Base-by-base conservation (phyloP, 1,140 invertebrate species). In the Procambarus clarkii region DNA sequence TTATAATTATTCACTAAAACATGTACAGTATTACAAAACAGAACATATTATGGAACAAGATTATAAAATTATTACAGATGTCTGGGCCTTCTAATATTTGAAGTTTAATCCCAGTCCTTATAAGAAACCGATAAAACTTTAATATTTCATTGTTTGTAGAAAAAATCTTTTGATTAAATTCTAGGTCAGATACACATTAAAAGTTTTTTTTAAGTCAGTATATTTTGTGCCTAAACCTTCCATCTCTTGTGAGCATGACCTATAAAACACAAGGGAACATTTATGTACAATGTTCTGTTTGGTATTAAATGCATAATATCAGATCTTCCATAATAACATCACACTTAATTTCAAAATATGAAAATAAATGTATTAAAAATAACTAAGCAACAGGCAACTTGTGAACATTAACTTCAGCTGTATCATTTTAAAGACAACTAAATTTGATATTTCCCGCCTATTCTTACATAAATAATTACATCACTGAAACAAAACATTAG, bases 321-420 rank as follows among this genome's bases (percentile, higher is more conserved):
- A 91, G 88, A 91, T 91, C 88, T 91, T 91, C 88, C 88, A 91
- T 91, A 74, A 50, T 86, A 91, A 91, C 82, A 91, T 91, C 77
- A 85, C 48, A 85, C 88, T 91, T 85, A 81, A 91, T 91, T 91
- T 91, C 88, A 91, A 91, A 91, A 91, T 91, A 91, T 91, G 88
- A 91, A 91, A 91, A 91, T 91, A 91, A 91, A 91, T 91, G 88
- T 91, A 91, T 91, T 85, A 91, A 91, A 82, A 91, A 91, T 91
- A 91, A 91, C 88, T 64, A 91, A 91, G 88, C 88, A 91, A 91
- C 88, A 91, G 88, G 88, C 88, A 91, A 91, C 88, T 91, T 91
- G 88, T 91, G 88, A 91, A 91, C 88, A 85, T 77, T 91, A 91
- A 85, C 87, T 91, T 91, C 76, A 79, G 74, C 83, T 85, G 69